A percentile compares a stretch with the other conserved stretches of the same genome.
Conservation (phyloP, 2,113 vertebrate genomes). For the Numida meleagris region DNA sequence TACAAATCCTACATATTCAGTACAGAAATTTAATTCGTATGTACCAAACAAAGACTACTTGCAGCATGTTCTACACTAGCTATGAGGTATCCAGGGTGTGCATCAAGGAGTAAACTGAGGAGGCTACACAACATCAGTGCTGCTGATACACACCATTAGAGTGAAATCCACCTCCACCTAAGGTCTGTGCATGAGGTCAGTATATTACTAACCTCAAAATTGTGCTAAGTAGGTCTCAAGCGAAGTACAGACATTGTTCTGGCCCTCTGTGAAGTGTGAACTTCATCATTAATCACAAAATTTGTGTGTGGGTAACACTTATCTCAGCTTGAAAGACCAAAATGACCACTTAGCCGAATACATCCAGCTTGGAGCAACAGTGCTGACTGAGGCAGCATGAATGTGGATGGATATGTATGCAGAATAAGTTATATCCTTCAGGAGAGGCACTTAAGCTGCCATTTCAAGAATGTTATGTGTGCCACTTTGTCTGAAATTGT, state of each 20-base stretch:
- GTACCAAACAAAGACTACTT: not conserved
- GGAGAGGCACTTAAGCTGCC: not conserved
- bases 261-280: not conserved
- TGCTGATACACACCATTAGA: not conserved
- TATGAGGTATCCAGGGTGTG: not conserved
- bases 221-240: not conserved
- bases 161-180: not conserved
- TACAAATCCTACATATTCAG: not conserved
- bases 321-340: not conserved
- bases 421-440: not conserved
- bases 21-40: not conserved
- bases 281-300: not conserved
- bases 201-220: not conserved
- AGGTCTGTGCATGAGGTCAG: not conserved
- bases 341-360: not conserved
- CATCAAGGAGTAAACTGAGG: not conserved
- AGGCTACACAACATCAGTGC: not conserved
- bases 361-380: not conserved
- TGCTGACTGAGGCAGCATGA: not conserved
- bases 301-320: not conserved
- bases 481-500: not conserved
- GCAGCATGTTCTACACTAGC: not conserved
- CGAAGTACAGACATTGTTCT: conserved; percentile 4
- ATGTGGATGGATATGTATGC: not conserved
- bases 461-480: not conserved